A percentile compares a stretch with the other conserved stretches of the same genome.
phyloP scores from a whole-genome alignment of 2,797 vertebrate genomes.

The Pteropus rufus region DNA sequence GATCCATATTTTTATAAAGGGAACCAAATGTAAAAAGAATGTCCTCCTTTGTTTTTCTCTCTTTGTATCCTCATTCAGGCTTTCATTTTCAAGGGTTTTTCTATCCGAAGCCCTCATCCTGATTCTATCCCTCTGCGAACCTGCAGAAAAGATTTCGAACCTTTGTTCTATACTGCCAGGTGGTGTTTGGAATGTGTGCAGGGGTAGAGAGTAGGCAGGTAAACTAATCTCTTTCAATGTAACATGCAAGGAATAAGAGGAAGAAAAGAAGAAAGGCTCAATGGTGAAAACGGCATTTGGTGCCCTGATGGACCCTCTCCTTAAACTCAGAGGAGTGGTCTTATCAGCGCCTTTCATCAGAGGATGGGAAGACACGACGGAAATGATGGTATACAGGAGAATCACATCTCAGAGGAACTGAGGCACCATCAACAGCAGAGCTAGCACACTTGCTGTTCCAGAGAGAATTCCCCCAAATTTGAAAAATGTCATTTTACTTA shows the following conservation, averaged over 20 bases:
- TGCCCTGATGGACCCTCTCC: not conserved
- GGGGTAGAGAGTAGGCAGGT: not conserved
- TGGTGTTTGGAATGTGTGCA: not conserved
- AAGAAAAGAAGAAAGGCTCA: not conserved
- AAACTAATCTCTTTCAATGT: not conserved
- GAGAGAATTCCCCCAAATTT: not conserved
- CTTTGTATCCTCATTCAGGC: not conserved
- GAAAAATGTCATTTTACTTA: not conserved
- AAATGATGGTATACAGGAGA: not conserved
- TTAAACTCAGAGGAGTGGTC: not conserved
- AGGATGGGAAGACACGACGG: not conserved
- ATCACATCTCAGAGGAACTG: not conserved
- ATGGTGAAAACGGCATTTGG: not conserved
- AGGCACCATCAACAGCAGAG: not conserved
- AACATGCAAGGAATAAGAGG: not conserved
- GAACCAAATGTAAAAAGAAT: not conserved
- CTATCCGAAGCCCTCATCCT: not conserved
- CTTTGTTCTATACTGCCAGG: not conserved
- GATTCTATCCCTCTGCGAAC: not conserved
- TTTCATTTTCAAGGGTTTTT: slow-evolving; percentile 39
- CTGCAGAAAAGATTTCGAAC: not conserved
- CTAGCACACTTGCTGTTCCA: not conserved
- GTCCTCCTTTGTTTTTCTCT: not conserved
- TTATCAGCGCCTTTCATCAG: not conserved
- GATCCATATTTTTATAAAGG: not conserved